phyloP scores from a whole-genome alignment of 2,797 vertebrate species.

The Argya squamiceps region DNA sequence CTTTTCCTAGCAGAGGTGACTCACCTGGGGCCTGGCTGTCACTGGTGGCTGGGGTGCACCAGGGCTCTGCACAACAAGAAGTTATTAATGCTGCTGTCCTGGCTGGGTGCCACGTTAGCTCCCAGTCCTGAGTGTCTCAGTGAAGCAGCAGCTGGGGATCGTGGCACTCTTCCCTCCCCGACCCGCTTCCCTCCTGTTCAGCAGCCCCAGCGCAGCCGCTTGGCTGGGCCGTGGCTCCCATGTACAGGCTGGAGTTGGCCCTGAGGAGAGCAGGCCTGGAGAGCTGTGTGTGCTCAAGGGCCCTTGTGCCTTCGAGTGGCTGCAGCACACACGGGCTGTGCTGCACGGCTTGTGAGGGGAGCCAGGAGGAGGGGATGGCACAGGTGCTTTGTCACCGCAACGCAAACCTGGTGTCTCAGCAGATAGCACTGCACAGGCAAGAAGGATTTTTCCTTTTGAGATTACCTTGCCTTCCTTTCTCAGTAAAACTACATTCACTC shows the following conservation, averaged over 20 bases:
- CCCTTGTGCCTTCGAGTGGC: conserved; percentile 30
- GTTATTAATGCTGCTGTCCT: conserved; percentile 49
- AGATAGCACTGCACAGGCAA: neutral
- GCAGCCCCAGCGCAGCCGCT: neutral
- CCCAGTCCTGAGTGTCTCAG: conserved; percentile 22
- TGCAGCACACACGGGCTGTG: neutral
- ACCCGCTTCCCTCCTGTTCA: conserved; percentile 27
- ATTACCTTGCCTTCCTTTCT: neutral
- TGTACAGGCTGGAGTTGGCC: neutral
- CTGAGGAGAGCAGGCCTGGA: neutral
- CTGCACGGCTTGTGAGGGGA: neutral
- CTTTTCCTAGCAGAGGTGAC: neutral
- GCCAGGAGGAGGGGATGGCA: neutral
- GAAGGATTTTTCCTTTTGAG: neutral
- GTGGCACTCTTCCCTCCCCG: conserved; percentile 27
- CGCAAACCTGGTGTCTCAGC: neutral
- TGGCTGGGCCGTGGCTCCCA: neutral
- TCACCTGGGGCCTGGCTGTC: neutral
- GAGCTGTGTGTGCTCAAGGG: neutral
- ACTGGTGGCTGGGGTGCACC: neutral
- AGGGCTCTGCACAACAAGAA: conserved; percentile 20
- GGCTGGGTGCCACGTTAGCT: conserved; percentile 41
- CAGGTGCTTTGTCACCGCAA: neutral
- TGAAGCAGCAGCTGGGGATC: conserved; percentile 57
- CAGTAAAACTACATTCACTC: neutral